Percentiles rank a stretch among this genome's conserved stretches.
phyloP scores from a whole-genome alignment of 1,140 invertebrate species.

The Hypsibius dujardini region DNA sequence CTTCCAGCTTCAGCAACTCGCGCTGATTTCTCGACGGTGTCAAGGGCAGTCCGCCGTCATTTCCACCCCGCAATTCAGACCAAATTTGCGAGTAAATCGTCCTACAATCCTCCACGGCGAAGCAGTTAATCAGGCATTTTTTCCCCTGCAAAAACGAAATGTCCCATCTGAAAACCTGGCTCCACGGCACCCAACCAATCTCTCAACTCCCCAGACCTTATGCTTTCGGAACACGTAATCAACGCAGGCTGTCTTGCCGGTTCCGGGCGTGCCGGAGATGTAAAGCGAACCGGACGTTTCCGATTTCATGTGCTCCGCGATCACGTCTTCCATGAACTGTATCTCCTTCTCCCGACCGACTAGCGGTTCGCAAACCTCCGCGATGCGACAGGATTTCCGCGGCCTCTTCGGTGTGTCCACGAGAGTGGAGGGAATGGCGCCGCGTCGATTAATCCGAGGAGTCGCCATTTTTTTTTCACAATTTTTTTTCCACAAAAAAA shows the following conservation, averaged over 20 bases:
- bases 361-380: no score
- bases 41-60: conserved; percentile 42
- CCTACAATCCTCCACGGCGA: conserved; percentile 22
- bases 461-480: no score
- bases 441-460: no score
- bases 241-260: conserved; percentile 79
- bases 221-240: conserved; percentile 43
- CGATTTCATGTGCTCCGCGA: neutral
- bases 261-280: conserved; percentile 83
- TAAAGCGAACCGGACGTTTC: conserved; percentile 62
- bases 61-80: neutral
- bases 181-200: conserved; percentile 20
- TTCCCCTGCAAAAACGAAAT: conserved; percentile 33
- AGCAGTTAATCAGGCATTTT: conserved; percentile 24
- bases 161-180: conserved; percentile 23
- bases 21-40: conserved; percentile 33
- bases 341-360: neutral
- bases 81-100: conserved; percentile 18
- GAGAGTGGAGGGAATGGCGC: no score
- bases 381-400: no score
- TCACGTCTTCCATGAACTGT: neutral
- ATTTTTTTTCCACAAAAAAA: no score
- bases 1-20: conserved; percentile 39
- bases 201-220: neutral
- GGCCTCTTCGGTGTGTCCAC: no score